Evolutionary conservation across 2,113 vertebrate genomes (phyloP), one percentile per base, ranked within the genome.

Genomic region (Syrmaticus mikado): DNA sequence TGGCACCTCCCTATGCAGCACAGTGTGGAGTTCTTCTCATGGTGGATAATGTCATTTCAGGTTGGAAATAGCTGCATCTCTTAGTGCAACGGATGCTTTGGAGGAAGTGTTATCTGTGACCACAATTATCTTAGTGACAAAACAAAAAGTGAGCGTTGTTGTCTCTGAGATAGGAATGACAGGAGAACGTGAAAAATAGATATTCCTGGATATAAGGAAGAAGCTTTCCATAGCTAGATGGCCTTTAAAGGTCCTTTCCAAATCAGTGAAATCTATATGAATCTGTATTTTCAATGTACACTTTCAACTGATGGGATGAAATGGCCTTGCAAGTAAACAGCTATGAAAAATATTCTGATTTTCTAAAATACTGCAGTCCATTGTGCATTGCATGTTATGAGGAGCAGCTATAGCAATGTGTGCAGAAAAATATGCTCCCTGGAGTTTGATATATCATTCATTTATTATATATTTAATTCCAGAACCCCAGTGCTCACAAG

Each of bases 1-100:
- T 72, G 22, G 61, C 43, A 73, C 30, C 95, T 82, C 62, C 92
- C 72, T 57, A 22, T 76, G 61, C 66, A 90, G n/a, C 11, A 9
- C 78, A 57, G 28, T 70, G 40, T 74, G 50, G 10, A 77, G 34
- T 67, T 67, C 22, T 65, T 93, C 65, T 78, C 90, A 41, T 18
- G 84, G 19, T 27, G 18, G 18, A 16, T 72, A 40, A 57, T 86
- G 91, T 90, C 2, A 41, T 76, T 81, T 88, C 2, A 12, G 30
- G 43, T 62, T 89, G 77, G 53, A 87, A 89, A 62, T 20, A 17
- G 41, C 22, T 1, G 3, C 41, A 73, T 57, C 8, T 75, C 91
- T 83, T 36, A 73, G 27, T 19, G 43, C 41, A 78, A 27, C 28
- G n/a, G 24, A 34, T 90, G 27, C 65, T 86, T 82, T 90, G 74